Evolutionary conservation across 2,888 invertebrate genomes (phyloP).

Genomic region (Erebia palarica): DNA sequence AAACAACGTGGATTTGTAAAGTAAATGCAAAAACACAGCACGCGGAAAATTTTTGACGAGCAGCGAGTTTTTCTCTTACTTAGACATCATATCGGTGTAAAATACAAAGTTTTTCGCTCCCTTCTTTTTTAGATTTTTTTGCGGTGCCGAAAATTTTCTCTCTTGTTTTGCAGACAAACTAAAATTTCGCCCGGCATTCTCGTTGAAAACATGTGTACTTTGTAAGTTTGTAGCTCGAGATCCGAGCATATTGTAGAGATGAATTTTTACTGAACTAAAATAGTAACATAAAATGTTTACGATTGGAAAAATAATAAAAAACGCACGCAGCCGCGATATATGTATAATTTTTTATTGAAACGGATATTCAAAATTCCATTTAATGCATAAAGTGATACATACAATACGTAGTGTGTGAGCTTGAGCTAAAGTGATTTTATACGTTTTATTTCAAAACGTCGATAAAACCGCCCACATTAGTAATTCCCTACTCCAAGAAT

Average conservation of each 20-base stretch:
- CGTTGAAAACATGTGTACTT: slow-evolving; percentile 1
- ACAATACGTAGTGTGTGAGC: not conserved
- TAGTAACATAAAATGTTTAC: not conserved
- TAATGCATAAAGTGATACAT: not conserved
- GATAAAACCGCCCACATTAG: slow-evolving; percentile 57
- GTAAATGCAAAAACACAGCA: slow-evolving; percentile 40
- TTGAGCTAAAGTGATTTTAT: slow-evolving; percentile 40
- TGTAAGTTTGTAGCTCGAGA: not conserved
- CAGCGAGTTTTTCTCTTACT: slow-evolving; percentile 20
- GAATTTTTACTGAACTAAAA: not conserved
- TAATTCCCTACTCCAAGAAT: slow-evolving; percentile 17
- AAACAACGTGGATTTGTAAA: slow-evolving; percentile 28
- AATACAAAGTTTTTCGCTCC: slow-evolving; percentile 15
- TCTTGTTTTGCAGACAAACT: not conserved
- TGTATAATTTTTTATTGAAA: slow-evolving; percentile 8
- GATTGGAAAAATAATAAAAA: slow-evolving; percentile 17
- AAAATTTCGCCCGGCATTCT: slow-evolving; percentile 8
- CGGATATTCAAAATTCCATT: slow-evolving; percentile 12
- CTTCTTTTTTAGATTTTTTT: slow-evolving; percentile 20
- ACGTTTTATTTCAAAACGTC: slow-evolving; percentile 49
- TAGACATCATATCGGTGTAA: slow-evolving; percentile 21
- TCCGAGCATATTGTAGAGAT: too few species aligned
- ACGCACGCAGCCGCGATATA: not conserved
- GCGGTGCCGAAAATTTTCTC: slow-evolving; percentile 7
- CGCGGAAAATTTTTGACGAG: slow-evolving; percentile 21